Percentiles rank a stretch among this genome's conserved stretches.
These are phyloP conservation scores for Hartigia nigra DNA, from an alignment of 2,888 invertebrate genomes.

Conservation along the genomic window DNA sequence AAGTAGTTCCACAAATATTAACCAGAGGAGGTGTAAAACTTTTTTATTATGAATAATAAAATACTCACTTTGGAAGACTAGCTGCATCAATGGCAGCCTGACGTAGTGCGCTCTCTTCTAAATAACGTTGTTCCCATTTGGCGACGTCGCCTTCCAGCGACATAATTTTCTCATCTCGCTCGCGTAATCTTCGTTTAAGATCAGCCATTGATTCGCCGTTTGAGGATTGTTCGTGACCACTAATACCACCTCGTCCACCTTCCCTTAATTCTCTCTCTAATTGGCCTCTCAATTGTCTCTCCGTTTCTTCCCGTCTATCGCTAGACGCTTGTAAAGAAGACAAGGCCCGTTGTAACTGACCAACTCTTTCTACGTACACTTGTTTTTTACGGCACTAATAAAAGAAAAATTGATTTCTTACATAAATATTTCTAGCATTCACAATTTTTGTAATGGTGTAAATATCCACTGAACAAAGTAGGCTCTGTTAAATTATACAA, in stretches of 20 bases:
- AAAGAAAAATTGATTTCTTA: conserved; percentile 20
- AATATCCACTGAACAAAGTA: background rate
- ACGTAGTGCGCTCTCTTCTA: conserved; percentile 82
- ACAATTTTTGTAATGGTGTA: conserved; percentile 2
- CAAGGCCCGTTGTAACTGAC: conserved; percentile 84
- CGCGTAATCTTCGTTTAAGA: conserved; percentile 73
- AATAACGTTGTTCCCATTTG: conserved; percentile 87
- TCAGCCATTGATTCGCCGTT: conserved; percentile 72
- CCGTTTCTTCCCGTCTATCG: conserved; percentile 87
- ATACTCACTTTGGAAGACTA: conserved; percentile 61
- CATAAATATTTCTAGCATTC: conserved; percentile 1
- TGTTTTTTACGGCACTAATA: conserved; percentile 83
- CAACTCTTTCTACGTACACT: conserved; percentile 85
- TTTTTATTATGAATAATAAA: background rate
- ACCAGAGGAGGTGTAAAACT: background rate
- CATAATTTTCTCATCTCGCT: conserved; percentile 79
- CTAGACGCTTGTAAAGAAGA: conserved; percentile 85
- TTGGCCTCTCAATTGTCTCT: conserved; percentile 84
- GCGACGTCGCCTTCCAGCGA: conserved; percentile 83
- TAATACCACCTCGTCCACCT: conserved; percentile 54
- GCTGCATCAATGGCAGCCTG: conserved; percentile 87
- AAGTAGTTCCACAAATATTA: background rate
- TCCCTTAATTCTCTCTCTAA: conserved; percentile 85
- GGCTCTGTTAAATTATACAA: background rate
- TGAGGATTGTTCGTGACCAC: conserved; percentile 62